Conservation (phyloP, 2,888 invertebrate species). For the Dysmachus trigonus region DNA sequence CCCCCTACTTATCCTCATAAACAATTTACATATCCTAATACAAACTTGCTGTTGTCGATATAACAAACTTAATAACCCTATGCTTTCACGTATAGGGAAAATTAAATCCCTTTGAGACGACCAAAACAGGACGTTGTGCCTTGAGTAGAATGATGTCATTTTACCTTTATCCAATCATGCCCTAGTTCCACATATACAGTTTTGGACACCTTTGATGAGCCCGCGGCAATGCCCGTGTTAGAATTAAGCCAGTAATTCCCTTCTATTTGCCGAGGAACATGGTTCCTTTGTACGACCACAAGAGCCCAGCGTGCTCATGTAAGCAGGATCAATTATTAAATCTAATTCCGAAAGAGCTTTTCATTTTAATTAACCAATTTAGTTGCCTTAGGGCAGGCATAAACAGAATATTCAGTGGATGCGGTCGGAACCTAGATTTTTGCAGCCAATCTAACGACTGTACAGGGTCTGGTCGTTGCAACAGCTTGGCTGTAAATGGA, state of each 20-base stretch:
- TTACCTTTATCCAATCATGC: not conserved
- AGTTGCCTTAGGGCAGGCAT: not conserved
- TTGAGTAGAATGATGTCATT: not conserved
- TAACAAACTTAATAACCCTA: not conserved
- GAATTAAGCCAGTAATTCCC: not conserved
- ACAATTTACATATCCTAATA: not conserved
- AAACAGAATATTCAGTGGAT: not conserved
- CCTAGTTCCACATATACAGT: not conserved
- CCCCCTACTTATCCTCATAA: not conserved
- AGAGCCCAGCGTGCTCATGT: not conserved
- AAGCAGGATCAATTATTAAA: not conserved
- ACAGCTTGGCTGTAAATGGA: not conserved
- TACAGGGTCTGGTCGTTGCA: not conserved
- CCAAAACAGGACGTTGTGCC: not conserved
- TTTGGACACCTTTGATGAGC: not conserved
- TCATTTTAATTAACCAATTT: conserved; percentile 18
- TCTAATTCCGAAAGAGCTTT: conserved; percentile 5
- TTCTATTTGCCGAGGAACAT: not conserved
- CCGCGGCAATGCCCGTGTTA: not conserved
- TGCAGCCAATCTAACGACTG: not conserved
- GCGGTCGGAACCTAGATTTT: not conserved
- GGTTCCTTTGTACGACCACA: not conserved
- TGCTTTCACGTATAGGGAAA: not conserved
- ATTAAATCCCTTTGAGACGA: not conserved
- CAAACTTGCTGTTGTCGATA: not conserved